These are phyloP conservation scores for Danionella dracula DNA, from an alignment of 2,797 vertebrate genomes.

Conservation along the genomic window DNA sequence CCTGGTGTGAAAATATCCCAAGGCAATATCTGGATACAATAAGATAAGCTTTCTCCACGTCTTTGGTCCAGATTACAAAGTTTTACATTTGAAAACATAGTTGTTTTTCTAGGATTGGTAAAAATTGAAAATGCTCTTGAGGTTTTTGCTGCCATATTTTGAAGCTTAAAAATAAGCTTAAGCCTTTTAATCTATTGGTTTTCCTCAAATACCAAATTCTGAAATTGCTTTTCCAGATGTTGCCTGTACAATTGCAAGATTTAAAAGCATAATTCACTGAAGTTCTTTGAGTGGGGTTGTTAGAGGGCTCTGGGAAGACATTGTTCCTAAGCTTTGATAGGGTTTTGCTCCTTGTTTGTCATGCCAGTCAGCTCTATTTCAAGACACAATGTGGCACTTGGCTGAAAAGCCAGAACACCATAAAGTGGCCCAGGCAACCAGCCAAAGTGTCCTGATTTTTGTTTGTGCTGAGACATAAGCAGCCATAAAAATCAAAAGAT, in stretches of 20 bases:
- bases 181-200: too few relatives aligned
- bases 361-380: slow-evolving; percentile 26
- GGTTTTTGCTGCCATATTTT: too few relatives aligned
- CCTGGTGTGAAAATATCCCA: not conserved
- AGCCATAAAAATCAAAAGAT: too few relatives aligned
- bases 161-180: too few relatives aligned
- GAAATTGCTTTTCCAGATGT: too few relatives aligned
- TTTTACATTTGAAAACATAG: too few relatives aligned
- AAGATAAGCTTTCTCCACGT: not conserved
- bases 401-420: slow-evolving; percentile 13
- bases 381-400: slow-evolving; percentile 35
- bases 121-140: too few relatives aligned
- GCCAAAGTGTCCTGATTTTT: slow-evolving; percentile 44
- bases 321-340: slow-evolving; percentile 1
- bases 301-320: not conserved
- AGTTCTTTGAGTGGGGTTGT: not conserved
- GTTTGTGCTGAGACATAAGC: slow-evolving; percentile 47
- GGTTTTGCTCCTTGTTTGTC: slow-evolving; percentile 38
- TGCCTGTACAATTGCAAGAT: not conserved
- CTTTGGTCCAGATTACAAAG: too few relatives aligned
- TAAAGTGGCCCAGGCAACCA: slow-evolving; percentile 40
- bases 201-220: too few relatives aligned
- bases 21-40: not conserved
- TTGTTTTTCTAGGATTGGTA: too few relatives aligned
- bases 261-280: slow-evolving; percentile 1